Conservation (phyloP, 2,888 invertebrate genomes). For the Pristionchus arcanus region DNA sequence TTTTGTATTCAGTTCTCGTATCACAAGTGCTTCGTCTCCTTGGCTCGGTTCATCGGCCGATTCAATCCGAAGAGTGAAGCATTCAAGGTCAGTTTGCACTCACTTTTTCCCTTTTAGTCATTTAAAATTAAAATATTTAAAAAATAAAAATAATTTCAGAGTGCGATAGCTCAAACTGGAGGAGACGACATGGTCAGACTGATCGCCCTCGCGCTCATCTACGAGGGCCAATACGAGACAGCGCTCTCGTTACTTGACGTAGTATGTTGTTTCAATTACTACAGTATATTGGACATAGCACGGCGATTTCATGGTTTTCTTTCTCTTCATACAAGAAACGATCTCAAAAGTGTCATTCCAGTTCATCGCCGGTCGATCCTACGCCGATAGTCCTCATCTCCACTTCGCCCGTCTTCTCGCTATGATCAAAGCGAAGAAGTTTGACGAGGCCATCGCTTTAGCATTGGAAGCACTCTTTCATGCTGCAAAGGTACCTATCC, state of each 20-base stretch:
- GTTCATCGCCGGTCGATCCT: not conserved
- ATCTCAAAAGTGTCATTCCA: no score
- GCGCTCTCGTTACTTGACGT: not conserved
- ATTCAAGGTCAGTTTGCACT: not conserved
- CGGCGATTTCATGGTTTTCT: no score
- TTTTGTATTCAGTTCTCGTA: not conserved
- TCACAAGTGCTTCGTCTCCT: not conserved
- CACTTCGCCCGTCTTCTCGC: not conserved
- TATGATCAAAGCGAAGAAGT: not conserved
- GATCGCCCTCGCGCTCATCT: not conserved
- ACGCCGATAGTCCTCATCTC: not conserved
- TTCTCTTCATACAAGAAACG: no score
- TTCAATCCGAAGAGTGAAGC: not conserved
- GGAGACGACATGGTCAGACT: not conserved
- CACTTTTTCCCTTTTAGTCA: no score
- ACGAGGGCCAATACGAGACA: not conserved
- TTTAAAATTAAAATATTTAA: no score
- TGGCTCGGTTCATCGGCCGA: constrained; percentile 18
- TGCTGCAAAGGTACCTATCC: not conserved
- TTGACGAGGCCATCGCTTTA: not conserved
- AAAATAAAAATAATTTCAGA: not conserved
- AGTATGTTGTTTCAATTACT: not conserved
- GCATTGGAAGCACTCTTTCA: not conserved
- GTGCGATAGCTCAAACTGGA: not conserved
- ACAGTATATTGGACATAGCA: no score